Percentiles rank a stretch among this genome's conserved stretches.
Evolutionary conservation across 1,140 invertebrate genomes (phyloP).

Genomic region (Sycophila sp.): DNA sequence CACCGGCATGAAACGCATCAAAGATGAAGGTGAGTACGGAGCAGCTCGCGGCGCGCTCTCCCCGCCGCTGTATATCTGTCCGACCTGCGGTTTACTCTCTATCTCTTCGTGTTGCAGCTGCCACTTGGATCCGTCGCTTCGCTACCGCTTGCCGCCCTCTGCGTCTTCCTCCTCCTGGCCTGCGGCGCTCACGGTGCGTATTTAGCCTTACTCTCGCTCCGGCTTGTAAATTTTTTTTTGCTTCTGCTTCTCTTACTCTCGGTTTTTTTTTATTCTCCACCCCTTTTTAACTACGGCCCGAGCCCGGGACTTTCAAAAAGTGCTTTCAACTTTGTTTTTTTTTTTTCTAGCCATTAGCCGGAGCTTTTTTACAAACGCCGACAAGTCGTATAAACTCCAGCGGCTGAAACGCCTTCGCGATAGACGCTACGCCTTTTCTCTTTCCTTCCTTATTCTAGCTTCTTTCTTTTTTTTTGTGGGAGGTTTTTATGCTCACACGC

Average conservation of each 20-base stretch:
- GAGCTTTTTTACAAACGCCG: no score
- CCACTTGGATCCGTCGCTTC: background rate
- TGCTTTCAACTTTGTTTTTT: constrained; percentile 9
- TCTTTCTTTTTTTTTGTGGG: background rate
- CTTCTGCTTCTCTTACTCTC: no score
- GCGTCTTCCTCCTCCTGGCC: background rate
- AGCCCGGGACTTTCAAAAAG: background rate
- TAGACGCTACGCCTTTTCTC: no score
- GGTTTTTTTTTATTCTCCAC: background rate
- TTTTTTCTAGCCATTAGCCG: background rate
- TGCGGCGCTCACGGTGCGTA: constrained; percentile 34
- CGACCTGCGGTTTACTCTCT: background rate
- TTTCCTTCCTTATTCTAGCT: no score
- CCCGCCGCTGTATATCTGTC: background rate
- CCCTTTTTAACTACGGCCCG: background rate
- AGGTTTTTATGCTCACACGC: no score
- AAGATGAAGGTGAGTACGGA: constrained; percentile 32
- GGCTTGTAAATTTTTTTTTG: no score
- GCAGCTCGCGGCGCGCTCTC: background rate
- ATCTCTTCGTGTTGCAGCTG: background rate
- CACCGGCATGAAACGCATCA: constrained; percentile 18
- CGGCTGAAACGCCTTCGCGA: no score
- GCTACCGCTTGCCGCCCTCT: background rate
- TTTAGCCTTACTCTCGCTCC: constrained; percentile 10
- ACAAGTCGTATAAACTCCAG: no score